Percentiles rank a stretch among this genome's conserved stretches.
Conservation (phyloP, 64 coral and sea anemone species). For the Stylophora pistillata region DNA sequence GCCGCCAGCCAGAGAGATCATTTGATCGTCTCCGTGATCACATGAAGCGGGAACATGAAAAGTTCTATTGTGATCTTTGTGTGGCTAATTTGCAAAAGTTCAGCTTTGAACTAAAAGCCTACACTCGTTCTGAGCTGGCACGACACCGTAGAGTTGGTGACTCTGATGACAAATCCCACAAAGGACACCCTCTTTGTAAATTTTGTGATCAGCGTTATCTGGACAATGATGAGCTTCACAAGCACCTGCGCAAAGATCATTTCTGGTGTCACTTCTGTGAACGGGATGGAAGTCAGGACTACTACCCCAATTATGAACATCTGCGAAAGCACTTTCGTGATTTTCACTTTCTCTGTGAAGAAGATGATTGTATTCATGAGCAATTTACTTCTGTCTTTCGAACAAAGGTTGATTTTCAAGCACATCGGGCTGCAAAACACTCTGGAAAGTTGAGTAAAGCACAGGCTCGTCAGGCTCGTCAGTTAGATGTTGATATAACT, state of each 20-base stretch:
- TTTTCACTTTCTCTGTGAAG: constrained; percentile 91
- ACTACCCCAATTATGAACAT: constrained; percentile 72
- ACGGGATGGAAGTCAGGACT: constrained; percentile 85
- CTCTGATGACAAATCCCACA: constrained; percentile 78
- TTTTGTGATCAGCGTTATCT: constrained; percentile 90
- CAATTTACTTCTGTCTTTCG: constrained; percentile 89
- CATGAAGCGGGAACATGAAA: constrained; percentile 60
- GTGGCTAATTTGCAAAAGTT: constrained; percentile 83
- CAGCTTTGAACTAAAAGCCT: constrained; percentile 71
- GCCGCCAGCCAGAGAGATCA: constrained; percentile 10
- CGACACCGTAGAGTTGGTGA: constrained; percentile 83
- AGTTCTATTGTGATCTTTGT: constrained; percentile 84
- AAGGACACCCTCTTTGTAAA: constrained; percentile 88
- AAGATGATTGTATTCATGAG: constrained; percentile 81
- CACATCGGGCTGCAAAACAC: constrained; percentile 84
- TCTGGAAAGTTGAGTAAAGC: constrained; percentile 82
- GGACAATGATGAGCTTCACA: constrained; percentile 89
- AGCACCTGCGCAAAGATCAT: constrained; percentile 84
- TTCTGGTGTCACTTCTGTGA: constrained; percentile 99
- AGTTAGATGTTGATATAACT: constrained; percentile 85
- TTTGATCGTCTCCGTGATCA: constrained; percentile 73
- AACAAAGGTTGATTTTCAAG: constrained; percentile 92
- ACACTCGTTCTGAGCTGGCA: constrained; percentile 72
- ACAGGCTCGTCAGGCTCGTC: constrained; percentile 88
- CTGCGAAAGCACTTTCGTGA: constrained; percentile 78